phyloP scores from a whole-genome alignment of 2,888 invertebrate genomes.

The Mayetiola destructor region DNA sequence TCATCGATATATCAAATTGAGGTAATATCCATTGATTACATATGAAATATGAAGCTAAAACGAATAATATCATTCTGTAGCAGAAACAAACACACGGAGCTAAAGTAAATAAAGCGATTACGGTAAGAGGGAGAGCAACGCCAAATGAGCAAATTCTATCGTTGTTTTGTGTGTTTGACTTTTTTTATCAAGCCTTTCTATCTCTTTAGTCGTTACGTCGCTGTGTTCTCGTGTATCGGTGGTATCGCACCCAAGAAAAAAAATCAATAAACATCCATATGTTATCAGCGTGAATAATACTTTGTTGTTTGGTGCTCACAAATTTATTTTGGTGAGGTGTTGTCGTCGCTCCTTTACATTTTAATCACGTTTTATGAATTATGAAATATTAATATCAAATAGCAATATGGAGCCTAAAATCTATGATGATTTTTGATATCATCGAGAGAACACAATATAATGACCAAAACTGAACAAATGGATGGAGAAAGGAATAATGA shows the following conservation, averaged over 20 bases:
- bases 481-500: too few species aligned
- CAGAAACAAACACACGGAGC: too few species aligned
- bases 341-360: conserved; percentile 1
- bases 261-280: conserved; percentile 12
- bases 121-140: background rate
- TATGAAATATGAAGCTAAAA: too few species aligned
- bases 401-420: background rate
- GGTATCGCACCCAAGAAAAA: conserved; percentile 2
- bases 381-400: background rate
- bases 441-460: background rate
- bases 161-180: background rate
- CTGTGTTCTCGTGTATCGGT: background rate
- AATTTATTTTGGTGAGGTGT: background rate
- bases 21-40: too few species aligned
- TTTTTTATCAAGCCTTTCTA: conserved; percentile 5
- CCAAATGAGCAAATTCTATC: background rate
- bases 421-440: background rate
- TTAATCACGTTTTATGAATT: conserved; percentile 13
- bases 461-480: background rate
- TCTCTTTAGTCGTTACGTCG: background rate
- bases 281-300: conserved; percentile 1
- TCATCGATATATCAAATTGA: too few species aligned
- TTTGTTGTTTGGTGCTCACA: background rate
- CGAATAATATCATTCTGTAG: too few species aligned
- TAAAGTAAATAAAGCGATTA: too few species aligned